Percentiles rank a stretch among this genome's conserved stretches.
phyloP scores from a whole-genome alignment of 2,888 invertebrate genomes.

The Troides helena region DNA sequence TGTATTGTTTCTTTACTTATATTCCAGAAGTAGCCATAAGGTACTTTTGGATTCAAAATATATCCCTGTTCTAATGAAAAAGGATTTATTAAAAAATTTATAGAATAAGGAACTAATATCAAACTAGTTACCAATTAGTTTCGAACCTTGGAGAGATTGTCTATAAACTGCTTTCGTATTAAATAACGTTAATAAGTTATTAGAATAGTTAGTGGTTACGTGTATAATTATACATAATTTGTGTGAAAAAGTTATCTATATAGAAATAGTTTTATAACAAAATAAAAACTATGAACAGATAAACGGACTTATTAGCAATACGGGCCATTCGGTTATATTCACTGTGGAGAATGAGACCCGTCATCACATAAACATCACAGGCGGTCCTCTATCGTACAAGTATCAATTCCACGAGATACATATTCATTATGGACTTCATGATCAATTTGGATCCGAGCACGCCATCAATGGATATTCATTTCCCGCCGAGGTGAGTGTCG shows the following conservation, averaged over 20 bases:
- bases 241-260: background rate
- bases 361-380: constrained; percentile 94
- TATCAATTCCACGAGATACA: constrained; percentile 97
- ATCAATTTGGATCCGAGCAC: constrained; percentile 97
- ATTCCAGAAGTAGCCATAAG: too few species aligned
- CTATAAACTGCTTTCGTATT: too few species aligned
- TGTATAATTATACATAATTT: background rate
- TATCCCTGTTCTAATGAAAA: too few species aligned
- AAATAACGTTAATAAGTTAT: too few species aligned
- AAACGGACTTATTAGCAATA: constrained; percentile 93
- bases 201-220: too few species aligned
- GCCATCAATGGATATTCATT: constrained; percentile 97
- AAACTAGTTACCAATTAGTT: too few species aligned
- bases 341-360: constrained; percentile 92
- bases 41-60: too few species aligned
- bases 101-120: too few species aligned
- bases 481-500: constrained; percentile 94
- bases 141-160: too few species aligned
- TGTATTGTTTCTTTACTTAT: too few species aligned
- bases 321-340: constrained; percentile 96
- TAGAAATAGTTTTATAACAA: background rate
- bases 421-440: constrained; percentile 94
- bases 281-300: constrained; percentile 80
- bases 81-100: too few species aligned
- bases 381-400: constrained; percentile 96